These are phyloP conservation scores for Pilophorus perplexus DNA, from an alignment of 2,888 invertebrate species.

Conservation along the genomic window DNA sequence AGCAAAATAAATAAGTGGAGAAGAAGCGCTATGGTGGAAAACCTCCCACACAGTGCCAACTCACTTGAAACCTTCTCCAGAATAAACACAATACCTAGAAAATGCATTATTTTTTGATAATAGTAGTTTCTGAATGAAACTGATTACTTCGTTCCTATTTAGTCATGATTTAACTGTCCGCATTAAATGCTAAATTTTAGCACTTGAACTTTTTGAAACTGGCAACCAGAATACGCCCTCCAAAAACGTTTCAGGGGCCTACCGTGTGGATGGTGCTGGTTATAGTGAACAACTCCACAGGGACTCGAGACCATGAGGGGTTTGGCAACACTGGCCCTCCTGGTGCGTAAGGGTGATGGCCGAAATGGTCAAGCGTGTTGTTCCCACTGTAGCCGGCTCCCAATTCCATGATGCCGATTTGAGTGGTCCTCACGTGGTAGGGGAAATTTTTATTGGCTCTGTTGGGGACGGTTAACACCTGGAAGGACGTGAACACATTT, in stretches of 20 bases:
- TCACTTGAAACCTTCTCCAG: too few species aligned
- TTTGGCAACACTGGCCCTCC: slow-evolving; percentile 48
- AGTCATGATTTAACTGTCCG: too few species aligned
- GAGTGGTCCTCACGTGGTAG: slow-evolving; percentile 83
- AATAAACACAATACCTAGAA: too few species aligned
- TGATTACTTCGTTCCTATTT: too few species aligned
- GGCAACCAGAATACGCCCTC: too few species aligned
- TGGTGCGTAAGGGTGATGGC: slow-evolving; percentile 65
- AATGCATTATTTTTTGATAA: too few species aligned
- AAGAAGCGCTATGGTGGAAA: too few species aligned
- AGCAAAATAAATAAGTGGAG: too few species aligned
- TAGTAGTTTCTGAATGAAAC: too few species aligned
- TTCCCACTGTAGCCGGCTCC: slow-evolving; percentile 57
- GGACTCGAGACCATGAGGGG: slow-evolving; percentile 46
- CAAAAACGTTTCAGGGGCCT: not conserved
- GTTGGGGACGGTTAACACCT: slow-evolving; percentile 79
- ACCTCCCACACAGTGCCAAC: too few species aligned
- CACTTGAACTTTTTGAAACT: too few species aligned
- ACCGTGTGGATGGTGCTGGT: slow-evolving; percentile 48
- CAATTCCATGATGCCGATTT: slow-evolving; percentile 69
- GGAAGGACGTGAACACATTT: slow-evolving; percentile 52
- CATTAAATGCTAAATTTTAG: too few species aligned
- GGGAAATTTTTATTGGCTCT: slow-evolving; percentile 87
- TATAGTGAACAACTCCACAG: slow-evolving; percentile 51
- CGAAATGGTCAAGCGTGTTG: slow-evolving; percentile 60